phyloP scores from a whole-genome alignment of 2,113 vertebrate species.

The Hemicordylus capensis region DNA sequence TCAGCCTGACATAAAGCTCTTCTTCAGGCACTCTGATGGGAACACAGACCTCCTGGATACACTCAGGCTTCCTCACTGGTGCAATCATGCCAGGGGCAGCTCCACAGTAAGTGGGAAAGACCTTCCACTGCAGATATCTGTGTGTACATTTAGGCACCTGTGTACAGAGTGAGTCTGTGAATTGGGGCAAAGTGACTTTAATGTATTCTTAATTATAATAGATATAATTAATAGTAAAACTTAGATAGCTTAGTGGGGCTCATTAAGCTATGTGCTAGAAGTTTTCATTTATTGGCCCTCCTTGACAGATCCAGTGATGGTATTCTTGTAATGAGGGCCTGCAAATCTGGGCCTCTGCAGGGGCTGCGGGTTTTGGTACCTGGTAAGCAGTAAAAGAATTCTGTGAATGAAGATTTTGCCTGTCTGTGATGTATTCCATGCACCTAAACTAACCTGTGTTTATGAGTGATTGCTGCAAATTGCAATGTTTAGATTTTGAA shows the following conservation, averaged over 20 bases:
- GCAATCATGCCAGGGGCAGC: neutral
- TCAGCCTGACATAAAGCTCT: neutral
- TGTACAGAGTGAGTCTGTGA: neutral
- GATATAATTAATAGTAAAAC: neutral
- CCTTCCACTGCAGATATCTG: neutral
- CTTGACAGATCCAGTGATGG: neutral
- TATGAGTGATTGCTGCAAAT: slow-evolving; percentile 18
- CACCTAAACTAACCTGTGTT: neutral
- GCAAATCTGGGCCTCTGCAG: neutral
- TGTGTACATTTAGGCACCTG: neutral
- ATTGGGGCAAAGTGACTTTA: no score
- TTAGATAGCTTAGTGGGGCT: neutral
- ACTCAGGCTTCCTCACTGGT: neutral
- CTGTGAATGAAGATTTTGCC: neutral
- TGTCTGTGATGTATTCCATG: neutral
- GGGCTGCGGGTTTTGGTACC: neutral
- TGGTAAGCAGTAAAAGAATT: neutral
- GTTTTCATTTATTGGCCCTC: neutral
- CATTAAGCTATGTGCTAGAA: neutral
- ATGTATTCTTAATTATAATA: neutral
- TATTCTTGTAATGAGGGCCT: neutral
- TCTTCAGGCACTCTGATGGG: neutral
- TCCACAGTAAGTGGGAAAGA: neutral
- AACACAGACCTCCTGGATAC: neutral
- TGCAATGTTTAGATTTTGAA: slow-evolving; percentile 11